Percentiles rank a stretch among this genome's conserved stretches.
These are phyloP conservation scores for Taphrorychus bicolor DNA, from an alignment of 2,888 invertebrate genomes.

Conservation along the genomic window DNA sequence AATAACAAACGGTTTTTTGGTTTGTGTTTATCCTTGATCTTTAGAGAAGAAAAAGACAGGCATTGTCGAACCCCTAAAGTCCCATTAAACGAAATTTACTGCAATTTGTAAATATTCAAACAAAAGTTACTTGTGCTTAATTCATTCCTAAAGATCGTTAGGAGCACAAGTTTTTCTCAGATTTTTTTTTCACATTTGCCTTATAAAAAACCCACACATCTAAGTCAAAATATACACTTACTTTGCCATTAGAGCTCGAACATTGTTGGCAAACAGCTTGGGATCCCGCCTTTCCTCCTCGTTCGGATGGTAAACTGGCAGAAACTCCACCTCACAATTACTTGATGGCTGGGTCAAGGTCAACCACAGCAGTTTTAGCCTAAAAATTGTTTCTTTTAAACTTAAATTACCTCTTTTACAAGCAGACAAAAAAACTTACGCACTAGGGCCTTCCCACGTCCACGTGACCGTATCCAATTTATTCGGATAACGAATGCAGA, in stretches of 20 bases:
- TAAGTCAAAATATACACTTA: slow-evolving; percentile 57
- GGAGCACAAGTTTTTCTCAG: no score
- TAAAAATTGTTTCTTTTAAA: slow-evolving; percentile 56
- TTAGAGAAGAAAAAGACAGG: no score
- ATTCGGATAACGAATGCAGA: slow-evolving; percentile 90
- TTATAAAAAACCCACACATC: no score
- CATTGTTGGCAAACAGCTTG: slow-evolving; percentile 88
- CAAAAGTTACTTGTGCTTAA: no score
- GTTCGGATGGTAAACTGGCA: slow-evolving; percentile 89
- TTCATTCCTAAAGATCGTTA: no score
- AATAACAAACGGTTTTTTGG: no score
- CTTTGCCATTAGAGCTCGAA: slow-evolving; percentile 90
- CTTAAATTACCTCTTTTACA: no score
- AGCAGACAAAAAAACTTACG: slow-evolving; percentile 69
- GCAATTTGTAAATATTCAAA: no score
- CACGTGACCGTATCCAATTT: slow-evolving; percentile 88
- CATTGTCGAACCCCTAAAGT: no score
- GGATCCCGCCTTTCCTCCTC: slow-evolving; percentile 87
- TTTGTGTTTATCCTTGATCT: no score
- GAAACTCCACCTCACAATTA: slow-evolving; percentile 88
- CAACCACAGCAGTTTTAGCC: slow-evolving; percentile 84
- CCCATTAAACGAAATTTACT: no score
- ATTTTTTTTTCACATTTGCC: no score
- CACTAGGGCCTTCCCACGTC: slow-evolving; percentile 95
- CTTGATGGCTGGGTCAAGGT: slow-evolving; percentile 89